Base-by-base conservation (phyloP, 2,888 invertebrate species). In the Lochmaea capreae region DNA sequence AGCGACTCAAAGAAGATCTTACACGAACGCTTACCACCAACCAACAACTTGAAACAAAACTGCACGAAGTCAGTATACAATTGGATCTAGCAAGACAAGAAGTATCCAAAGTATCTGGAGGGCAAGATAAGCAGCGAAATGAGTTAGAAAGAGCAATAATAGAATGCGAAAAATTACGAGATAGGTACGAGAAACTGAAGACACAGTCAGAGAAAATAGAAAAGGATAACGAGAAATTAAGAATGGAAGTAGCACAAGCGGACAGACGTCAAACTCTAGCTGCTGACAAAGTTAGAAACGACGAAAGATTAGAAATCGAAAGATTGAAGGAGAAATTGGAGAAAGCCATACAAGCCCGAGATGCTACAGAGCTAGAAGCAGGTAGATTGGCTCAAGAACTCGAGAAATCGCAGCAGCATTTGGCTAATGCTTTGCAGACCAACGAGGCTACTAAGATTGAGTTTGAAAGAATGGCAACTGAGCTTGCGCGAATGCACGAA, bases 101-200 rank as follows among this genome's bases (percentile, higher is more conserved):
- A 86, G 92, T 94, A 16, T 89, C 91, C 46, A 96, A 96, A 86
- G 88, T 93, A 22, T 90, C 91, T 78, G 91, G 91, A 57, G 90
- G 91, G 57, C 93, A 96, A 85, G 96, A 96, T 81, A 94, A 95
- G 84, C 94, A 94, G 85, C 90, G 95, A 57, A 89, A 90, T 77
- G 95, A 96, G 82, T 89, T 95, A 82, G 96, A 95, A 86, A 90
- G 95, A 62, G 93, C 95, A 79, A 93, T 95, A 83, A 95, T 96
- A 85, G 96, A 96, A 88, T 93, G 95, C 81, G 96, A 96, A 85
- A 96, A 96, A 88, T 92, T 95, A 77, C 91, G 95, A 81, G 96
- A 96, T 83, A 90, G 95, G 77, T 93, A 95, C 85, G 96, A 96
- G 84, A 95, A 95, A 88, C 88, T 95, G n/a, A 93, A 93, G 82